phyloP scores from a whole-genome alignment of 2,797 vertebrate genomes.

The Choloepus didactylus region DNA sequence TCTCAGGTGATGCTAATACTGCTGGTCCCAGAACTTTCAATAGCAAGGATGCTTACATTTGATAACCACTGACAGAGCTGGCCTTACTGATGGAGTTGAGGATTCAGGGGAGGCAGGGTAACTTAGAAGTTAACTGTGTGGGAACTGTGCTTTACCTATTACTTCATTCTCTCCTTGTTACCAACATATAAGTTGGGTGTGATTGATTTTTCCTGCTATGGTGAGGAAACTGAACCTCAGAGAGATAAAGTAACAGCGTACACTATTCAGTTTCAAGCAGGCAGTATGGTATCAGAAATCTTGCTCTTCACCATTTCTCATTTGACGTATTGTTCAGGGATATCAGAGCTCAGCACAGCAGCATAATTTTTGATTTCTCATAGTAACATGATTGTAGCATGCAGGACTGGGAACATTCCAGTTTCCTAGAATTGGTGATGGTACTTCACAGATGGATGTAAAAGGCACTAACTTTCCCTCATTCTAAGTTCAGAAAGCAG shows the following conservation, averaged over 20 bases:
- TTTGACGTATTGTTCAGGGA: too few species aligned
- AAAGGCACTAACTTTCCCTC: background rate
- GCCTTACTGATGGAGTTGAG: background rate
- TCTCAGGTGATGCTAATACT: background rate
- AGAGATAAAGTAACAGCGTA: too few species aligned
- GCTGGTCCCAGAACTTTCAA: background rate
- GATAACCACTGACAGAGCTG: background rate
- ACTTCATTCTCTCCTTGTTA: background rate
- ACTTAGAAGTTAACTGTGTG: background rate
- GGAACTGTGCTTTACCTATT: background rate
- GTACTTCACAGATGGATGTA: background rate
- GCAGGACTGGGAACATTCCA: background rate
- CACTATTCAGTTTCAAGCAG: too few species aligned
- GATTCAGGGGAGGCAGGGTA: background rate
- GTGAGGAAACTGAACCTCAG: too few species aligned
- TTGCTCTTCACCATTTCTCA: too few species aligned
- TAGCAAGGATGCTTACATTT: background rate
- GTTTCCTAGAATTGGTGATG: background rate
- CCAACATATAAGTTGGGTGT: background rate
- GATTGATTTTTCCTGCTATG: background rate
- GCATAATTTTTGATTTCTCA: too few species aligned
- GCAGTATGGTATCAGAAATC: too few species aligned
- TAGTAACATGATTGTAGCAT: too few species aligned
- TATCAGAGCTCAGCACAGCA: too few species aligned
- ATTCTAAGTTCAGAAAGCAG: background rate